These are phyloP conservation scores for Oryzias celebensis DNA, from an alignment of 2,113 vertebrate species.

Conservation along the genomic window DNA sequence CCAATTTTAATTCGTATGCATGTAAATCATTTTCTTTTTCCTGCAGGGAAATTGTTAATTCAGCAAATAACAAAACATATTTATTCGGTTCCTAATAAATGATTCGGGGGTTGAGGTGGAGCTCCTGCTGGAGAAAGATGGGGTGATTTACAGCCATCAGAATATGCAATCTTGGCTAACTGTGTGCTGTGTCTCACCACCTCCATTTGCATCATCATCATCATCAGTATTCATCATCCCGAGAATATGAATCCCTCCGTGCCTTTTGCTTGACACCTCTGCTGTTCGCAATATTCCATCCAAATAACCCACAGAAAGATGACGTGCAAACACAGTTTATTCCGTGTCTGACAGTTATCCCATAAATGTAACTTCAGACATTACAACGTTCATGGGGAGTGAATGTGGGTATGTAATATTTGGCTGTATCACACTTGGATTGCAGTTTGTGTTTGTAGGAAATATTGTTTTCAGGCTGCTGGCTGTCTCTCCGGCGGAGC, in stretches of 20 bases:
- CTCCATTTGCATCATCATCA: constrained; percentile 47
- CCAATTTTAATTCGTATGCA: no score
- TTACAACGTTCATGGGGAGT: constrained; percentile 13
- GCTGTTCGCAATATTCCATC: constrained; percentile 39
- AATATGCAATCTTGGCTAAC: constrained; percentile 11
- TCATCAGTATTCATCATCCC: constrained; percentile 52
- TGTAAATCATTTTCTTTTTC: no score
- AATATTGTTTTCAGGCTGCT: neutral
- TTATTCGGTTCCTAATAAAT: no score
- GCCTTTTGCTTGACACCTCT: constrained; percentile 45
- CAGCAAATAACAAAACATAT: no score
- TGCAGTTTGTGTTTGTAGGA: no score
- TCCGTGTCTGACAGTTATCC: constrained; percentile 6
- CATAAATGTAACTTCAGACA: neutral
- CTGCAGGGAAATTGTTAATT: no score
- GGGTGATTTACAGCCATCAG: constrained; percentile 11
- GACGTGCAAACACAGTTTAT: constrained; percentile 20
- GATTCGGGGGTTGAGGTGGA: neutral
- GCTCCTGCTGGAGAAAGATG: neutral
- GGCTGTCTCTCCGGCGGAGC: constrained; percentile 10
- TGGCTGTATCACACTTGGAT: no score
- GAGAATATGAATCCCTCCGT: constrained; percentile 31
- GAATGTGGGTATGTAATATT: constrained; percentile 1
- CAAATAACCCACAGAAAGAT: constrained; percentile 27
- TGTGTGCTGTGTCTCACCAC: constrained; percentile 34